Base-by-base conservation (phyloP, 2,888 invertebrate genomes). In the Lasioglossum malachurum region DNA sequence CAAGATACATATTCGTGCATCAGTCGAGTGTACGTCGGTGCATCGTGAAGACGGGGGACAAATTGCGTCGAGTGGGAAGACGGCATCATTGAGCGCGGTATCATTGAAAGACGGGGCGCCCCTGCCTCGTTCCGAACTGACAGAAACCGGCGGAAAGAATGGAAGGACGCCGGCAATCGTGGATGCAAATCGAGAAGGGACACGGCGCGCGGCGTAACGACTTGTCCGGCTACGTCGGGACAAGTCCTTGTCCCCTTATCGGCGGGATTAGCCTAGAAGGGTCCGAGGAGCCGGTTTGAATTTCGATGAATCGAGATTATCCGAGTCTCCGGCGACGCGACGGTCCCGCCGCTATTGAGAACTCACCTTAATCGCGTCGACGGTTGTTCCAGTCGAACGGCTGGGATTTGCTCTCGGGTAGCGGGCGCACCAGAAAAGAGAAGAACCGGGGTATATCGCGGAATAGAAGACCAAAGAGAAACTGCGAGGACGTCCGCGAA, bases 261-360 rank as follows among this genome's bases (percentile, higher is more conserved):
- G 83, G 75, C 35, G 35, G 84, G 87, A 90, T 91, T 88, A 91
- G 91, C 83, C 82, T 77, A 14, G 81, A 44, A 86, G 87, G 82
- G 77, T 38, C 72, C 76, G 82, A 77, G 77, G 83, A 88, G 83
- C 83, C 83, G 71, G 78, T 44, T 75, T 83, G 88, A 91, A 91
- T 91, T 91, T 90, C 88, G 91, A 93, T 92, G 92, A 91, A 87
- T 90, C 88, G 84, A 88, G 92, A 92, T 92, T 92, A 90, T 60
- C 87, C 81, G 88, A 85, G 87, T 82, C 57, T 82, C 79, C 23
- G 81, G 76, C 60, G 60, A 27, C 31, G 71, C 75, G 44, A 27
- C 60, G 60, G 60, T 27, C 27, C 60, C 23, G 27, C 60, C 71
- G 77, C 90, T 91, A 90, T 92, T 88, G 87, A 89, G 89, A 92